Base-by-base conservation (phyloP, 2,113 vertebrate species). In the Pituophis catenifer region DNA sequence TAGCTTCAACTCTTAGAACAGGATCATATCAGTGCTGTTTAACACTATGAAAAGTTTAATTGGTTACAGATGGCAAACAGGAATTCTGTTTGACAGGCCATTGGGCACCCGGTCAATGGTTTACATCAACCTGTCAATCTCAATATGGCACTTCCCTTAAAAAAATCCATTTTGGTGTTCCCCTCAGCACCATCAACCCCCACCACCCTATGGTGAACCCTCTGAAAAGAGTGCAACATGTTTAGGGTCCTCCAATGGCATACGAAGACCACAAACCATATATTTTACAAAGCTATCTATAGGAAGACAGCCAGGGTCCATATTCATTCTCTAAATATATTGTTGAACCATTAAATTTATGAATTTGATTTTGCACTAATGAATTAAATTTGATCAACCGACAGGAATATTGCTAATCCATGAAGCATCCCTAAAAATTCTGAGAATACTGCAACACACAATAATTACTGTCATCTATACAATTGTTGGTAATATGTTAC, bases 51-150 rank as follows among this genome's bases (percentile, higher is more conserved):
- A 93, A 95, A 95, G 23, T 0, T 0, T 97, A 98, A 98, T 97
- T 97, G 95, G 94, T 96, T 97, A 94, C 97, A 98, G 97, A 96
- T 97, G 97, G 96, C 97, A 94, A 95, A 94, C 88, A 94, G 92
- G 94, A 90, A 94, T 94, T 95, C 93, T 94, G 95, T 95, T 97
- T 97, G 96, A 96, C 96, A 96, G 97, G 96, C 94, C 95, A 85
- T 89, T 86, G 95, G 91, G 95, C 96, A 95, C 96, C 95, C 94
- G 70, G 96, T 96, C 88, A 93, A 52, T 98, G 98, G 97, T 98
- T 98, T 98, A 98, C 97, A 98, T 98, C 98, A 98, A 98, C 98
- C 97, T 98, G 98, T 98, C 98, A 98, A 96, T 97, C 97, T 97
- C 97, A 96, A 97, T 97, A 97, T 93, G 75, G 93, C 91, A 96